Base-by-base conservation (phyloP, 2,797 vertebrate genomes). In the Pachyuromys duprasi region DNA sequence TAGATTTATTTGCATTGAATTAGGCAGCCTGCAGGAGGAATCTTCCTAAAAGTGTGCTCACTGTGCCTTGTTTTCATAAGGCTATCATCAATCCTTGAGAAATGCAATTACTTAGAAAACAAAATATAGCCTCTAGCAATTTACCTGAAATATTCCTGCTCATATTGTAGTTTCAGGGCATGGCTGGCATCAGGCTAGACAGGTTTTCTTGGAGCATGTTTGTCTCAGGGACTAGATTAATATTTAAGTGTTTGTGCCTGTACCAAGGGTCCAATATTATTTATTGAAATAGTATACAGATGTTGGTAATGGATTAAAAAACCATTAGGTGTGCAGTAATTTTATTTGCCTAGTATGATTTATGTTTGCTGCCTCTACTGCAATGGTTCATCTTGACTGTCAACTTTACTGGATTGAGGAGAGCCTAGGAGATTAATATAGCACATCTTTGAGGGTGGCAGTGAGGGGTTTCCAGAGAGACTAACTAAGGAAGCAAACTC, bases 51-150 rank as follows among this genome's bases (percentile, higher is more conserved):
- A 91, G 80, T 93, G 63, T 89, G 80, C 75, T 93, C 88, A 62
- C 28, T 84, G 33, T 65, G 57, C 75, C 60, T 90, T 91, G 55
- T 80, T 94, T 96, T 93, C 96, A 96, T 95, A 97, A 95, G 82
- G 69, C 76, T 84, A 76, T 81, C 97, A 96, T 97, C 93, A 96
- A 95, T 97, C 92, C 86, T 95, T 91, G 75, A 95, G 89, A 97
- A 97, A 97, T 94, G 80, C 75, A 97, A 92, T 97, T 96, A 96
- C 92, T 95, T 96, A 96, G 94, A 86, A 96, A 96, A 86, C 80
- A 97, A 97, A 97, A 97, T 92, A 93, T 62, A 96, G 92, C 90
- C 79, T 96, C 70, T 80, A 89, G 95, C 90, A 97, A 96, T 93
- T 97, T 96, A 96, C 93, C 95, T 95, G 94, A 96, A 96, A 95